A percentile compares a stretch with the other conserved stretches of the same genome.
Conservation (phyloP, 2,888 invertebrate species). For the Cryptocephalus moraei region DNA sequence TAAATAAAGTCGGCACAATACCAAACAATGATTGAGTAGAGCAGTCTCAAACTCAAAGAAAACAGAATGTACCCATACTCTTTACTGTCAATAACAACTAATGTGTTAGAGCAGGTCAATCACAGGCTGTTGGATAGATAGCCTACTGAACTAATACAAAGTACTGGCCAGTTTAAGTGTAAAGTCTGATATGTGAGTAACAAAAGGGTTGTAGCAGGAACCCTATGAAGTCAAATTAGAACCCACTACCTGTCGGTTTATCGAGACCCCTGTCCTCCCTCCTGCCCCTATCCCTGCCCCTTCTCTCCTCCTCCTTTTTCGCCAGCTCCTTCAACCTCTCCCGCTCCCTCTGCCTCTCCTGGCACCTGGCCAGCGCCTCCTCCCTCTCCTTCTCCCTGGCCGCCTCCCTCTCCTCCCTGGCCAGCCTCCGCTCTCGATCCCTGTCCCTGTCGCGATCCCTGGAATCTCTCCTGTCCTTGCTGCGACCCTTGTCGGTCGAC, state of each 20-base stretch:
- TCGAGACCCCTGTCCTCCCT: conserved; percentile 49
- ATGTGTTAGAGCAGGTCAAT: too few species aligned
- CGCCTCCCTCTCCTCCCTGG: conserved; percentile 46
- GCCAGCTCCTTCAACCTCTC: conserved; percentile 40
- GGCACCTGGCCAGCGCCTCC: conserved; percentile 56
- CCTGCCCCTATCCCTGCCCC: conserved; percentile 40
- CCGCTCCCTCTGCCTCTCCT: conserved; percentile 47
- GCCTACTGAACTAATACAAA: too few species aligned
- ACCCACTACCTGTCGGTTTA: conserved; percentile 40
- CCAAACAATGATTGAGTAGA: too few species aligned
- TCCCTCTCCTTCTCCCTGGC: conserved; percentile 52
- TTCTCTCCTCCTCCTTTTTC: conserved; percentile 43
- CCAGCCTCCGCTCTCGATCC: conserved; percentile 39
- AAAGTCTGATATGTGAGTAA: too few species aligned
- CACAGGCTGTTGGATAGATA: too few species aligned
- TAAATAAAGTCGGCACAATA: too few species aligned
- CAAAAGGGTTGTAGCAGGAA: too few species aligned
- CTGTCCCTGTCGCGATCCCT: conserved; percentile 52
- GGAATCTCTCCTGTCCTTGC: conserved; percentile 39
- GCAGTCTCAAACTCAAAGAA: too few species aligned
- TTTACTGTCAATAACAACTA: too few species aligned
- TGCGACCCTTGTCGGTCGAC: conserved; percentile 13
- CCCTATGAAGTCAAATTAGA: too few species aligned
- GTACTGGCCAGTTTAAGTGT: too few species aligned
- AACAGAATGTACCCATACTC: too few species aligned